A percentile compares a stretch with the other conserved stretches of the same genome.
Conservation (phyloP, 2,888 invertebrate species). For the Parasteatoda lunata region DNA sequence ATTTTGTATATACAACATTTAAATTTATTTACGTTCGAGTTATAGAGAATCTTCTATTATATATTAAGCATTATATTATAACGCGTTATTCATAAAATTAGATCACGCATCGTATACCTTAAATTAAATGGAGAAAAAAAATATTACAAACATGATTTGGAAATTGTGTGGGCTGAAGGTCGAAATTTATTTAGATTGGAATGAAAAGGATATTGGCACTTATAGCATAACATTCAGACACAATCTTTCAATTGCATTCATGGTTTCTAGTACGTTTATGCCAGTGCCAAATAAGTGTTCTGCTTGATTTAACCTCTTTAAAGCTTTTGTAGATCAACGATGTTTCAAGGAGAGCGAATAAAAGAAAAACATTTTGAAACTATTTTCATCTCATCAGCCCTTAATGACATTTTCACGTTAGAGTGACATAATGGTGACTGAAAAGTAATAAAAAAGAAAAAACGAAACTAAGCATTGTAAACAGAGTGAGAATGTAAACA, state of each 20-base stretch:
- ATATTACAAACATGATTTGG: background rate
- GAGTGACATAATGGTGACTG: too few species aligned
- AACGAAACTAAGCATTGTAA: too few species aligned
- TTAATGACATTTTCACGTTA: too few species aligned
- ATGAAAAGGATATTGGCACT: background rate
- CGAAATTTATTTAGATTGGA: background rate
- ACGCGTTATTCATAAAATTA: too few species aligned
- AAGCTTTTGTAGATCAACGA: conserved; percentile 25
- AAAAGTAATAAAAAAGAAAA: too few species aligned
- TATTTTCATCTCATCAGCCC: conserved; percentile 14
- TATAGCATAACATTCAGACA: background rate
- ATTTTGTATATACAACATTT: too few species aligned
- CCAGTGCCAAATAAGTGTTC: background rate
- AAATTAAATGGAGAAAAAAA: too few species aligned
- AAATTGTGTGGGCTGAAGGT: background rate
- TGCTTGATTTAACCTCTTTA: background rate
- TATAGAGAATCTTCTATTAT: too few species aligned
- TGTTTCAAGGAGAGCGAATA: background rate
- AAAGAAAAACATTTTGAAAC: background rate
- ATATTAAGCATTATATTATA: too few species aligned
- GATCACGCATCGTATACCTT: too few species aligned
- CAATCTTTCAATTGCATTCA: background rate
- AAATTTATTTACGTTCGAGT: too few species aligned
- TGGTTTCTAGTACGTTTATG: background rate
- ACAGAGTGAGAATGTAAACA: too few species aligned